phyloP scores from a whole-genome alignment of 2,113 vertebrate species.

The Dicaeum eximium region DNA sequence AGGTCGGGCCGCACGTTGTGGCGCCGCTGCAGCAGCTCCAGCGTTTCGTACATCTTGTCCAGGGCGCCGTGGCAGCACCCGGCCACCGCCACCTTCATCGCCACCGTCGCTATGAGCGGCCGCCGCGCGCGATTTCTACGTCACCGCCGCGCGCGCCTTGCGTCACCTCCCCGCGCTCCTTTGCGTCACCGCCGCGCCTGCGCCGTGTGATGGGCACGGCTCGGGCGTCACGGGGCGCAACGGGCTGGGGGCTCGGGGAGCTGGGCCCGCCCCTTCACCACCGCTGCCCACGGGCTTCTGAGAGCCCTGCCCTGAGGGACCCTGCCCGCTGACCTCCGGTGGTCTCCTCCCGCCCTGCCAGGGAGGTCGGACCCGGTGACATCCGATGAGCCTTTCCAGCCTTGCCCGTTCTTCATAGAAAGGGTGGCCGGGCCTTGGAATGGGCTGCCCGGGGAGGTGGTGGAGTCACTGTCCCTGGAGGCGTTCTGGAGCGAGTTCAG shows the following conservation, averaged over 20 bases:
- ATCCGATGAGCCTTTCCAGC: background rate
- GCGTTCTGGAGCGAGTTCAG: background rate
- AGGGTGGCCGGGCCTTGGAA: background rate
- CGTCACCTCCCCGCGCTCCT: background rate
- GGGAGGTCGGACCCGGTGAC: background rate
- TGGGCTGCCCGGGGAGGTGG: background rate
- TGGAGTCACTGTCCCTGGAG: background rate
- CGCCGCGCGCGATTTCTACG: rapidly evolving
- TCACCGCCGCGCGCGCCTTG: background rate
- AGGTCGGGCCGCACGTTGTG: slow-evolving; percentile 82
- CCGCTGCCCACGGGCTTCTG: background rate
- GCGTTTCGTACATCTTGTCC: slow-evolving; percentile 94
- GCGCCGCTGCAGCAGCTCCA: slow-evolving; percentile 82
- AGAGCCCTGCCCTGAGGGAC: no score
- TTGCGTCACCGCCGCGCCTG: background rate
- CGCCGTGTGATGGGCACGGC: background rate
- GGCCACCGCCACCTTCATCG: slow-evolving; percentile 92
- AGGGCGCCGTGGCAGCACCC: slow-evolving; percentile 95
- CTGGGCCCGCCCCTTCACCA: rapidly evolving
- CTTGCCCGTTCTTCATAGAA: background rate
- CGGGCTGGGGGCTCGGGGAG: rapidly evolving
- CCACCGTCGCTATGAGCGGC: background rate
- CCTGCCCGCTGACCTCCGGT: no score
- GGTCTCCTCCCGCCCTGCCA: background rate
- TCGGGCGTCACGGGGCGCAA: rapidly evolving